A percentile compares a stretch with the other conserved stretches of the same genome.
phyloP scores from a whole-genome alignment of 2,797 vertebrate genomes.

The Squalus acanthias region DNA sequence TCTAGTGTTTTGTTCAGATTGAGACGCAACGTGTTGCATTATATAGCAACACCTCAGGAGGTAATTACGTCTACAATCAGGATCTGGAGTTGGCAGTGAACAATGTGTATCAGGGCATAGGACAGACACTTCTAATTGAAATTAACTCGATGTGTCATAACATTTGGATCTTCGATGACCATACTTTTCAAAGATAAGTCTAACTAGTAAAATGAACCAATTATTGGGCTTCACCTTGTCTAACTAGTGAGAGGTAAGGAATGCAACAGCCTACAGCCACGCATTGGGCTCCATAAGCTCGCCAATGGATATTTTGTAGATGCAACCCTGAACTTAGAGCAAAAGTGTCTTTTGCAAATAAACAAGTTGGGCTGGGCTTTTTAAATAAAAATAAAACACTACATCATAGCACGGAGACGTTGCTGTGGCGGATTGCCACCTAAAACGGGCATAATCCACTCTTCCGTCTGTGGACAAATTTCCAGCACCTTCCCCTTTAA shows the following conservation, averaged over 20 bases:
- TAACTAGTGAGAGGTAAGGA: not conserved
- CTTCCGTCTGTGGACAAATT: too few species aligned
- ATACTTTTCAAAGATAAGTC: not conserved
- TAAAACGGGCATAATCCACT: too few species aligned
- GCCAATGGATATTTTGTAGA: not conserved
- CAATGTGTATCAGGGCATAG: not conserved
- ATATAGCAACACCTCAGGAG: not conserved
- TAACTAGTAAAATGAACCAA: not conserved
- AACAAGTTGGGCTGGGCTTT: not conserved
- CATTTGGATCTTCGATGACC: not conserved
- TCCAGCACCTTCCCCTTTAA: too few species aligned
- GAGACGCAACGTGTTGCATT: not conserved
- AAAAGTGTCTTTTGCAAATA: not conserved
- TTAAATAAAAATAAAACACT: not conserved
- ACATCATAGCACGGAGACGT: not conserved
- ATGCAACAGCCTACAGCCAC: not conserved
- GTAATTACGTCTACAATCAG: not conserved
- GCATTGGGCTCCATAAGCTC: not conserved
- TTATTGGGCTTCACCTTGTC: not conserved
- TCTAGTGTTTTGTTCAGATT: not conserved
- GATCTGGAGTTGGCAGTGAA: not conserved
- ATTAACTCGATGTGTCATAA: not conserved
- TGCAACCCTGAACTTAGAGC: not conserved
- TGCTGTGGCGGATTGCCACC: not conserved
- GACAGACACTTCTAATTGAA: not conserved